Evolutionary conservation across 2,797 vertebrate species (phyloP), one percentile per base, ranked within the genome.

Genomic region (Myotis daubentonii): DNA sequence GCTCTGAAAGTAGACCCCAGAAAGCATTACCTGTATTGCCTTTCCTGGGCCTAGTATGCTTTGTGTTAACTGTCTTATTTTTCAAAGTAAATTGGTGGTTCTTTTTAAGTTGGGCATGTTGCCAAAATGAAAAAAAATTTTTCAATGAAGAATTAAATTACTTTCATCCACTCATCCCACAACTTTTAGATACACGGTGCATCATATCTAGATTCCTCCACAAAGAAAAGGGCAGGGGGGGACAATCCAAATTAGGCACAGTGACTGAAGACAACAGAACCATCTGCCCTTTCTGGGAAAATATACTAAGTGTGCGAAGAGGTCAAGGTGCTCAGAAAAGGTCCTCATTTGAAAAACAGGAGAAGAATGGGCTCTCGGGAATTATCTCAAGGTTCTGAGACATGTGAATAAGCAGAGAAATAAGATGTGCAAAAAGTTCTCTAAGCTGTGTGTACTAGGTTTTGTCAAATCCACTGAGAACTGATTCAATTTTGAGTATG

Each of bases 251-350:
- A 72, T 74, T 17, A 71, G 88, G 70, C 68, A 71, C 70, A 66
- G 20, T 60, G 72, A 81, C 79, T 71, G 25, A 60, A 17, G 68
- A 44, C 17, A 57, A 44, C 74, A 57, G 60, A 47, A 47, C 19
- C 30, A 49, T 3, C 17, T 62, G 0, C n/a, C 16, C 36, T 38
- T 71, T 76, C 81, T 20, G 65, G 87, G n/a, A 89, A 84, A 86
- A 88, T 10, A 17, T 0, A 66, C 7, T 38, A 30, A 74, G 33
- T 11, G 36, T 75, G 85, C 74, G 20, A 78, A 80, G 76, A 86
- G 78, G 76, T 81, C 79, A 91, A 91, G 53, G 78, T 90, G 78
- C 88, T 75, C 36, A 66, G 72, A 36, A 84, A 94, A 75, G 55
- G 8, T 25, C 66, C 13, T 81, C 30, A 47, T 74, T 36, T 65